Conservation (phyloP, 2,113 vertebrate species). For the Phrynosoma blainvillii region DNA sequence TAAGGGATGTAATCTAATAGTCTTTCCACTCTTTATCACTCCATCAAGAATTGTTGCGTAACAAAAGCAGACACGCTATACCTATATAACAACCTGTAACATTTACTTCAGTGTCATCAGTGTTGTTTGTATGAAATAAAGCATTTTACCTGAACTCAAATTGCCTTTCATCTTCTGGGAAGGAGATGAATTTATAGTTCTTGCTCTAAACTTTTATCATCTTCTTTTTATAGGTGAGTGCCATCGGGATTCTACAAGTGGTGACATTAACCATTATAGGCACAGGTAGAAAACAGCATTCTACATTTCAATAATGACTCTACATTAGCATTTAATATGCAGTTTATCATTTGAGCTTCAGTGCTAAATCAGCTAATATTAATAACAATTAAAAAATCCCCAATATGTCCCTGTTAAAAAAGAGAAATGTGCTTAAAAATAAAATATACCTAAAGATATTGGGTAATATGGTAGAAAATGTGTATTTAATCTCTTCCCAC, state of each 20-base stretch:
- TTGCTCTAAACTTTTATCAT: slow-evolving; percentile 63
- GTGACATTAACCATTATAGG: slow-evolving; percentile 48
- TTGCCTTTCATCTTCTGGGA: slow-evolving; percentile 64
- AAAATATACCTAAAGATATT: slow-evolving; percentile 6
- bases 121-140: slow-evolving; percentile 58
- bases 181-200: slow-evolving; percentile 59
- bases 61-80: fast-evolving
- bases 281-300: slow-evolving; percentile 54
- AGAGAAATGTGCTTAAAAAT: slow-evolving; percentile 32
- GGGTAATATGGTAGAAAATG: background rate
- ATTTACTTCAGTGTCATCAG: background rate
- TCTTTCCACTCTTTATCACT: slow-evolving; percentile 48
- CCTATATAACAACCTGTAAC: background rate
- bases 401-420: slow-evolving; percentile 7
- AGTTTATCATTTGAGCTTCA: slow-evolving; percentile 48
- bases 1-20: slow-evolving; percentile 26
- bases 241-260: slow-evolving; percentile 51
- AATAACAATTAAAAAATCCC: background rate
- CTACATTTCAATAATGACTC: slow-evolving; percentile 65
- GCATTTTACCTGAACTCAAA: slow-evolving; percentile 54
- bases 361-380: slow-evolving; percentile 59
- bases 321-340: slow-evolving; percentile 57
- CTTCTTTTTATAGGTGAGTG: slow-evolving; percentile 56
- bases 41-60: slow-evolving; percentile 11
- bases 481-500: background rate